These are phyloP conservation scores for Brachypterus glaber DNA, from an alignment of 2,888 invertebrate genomes.

Conservation along the genomic window DNA sequence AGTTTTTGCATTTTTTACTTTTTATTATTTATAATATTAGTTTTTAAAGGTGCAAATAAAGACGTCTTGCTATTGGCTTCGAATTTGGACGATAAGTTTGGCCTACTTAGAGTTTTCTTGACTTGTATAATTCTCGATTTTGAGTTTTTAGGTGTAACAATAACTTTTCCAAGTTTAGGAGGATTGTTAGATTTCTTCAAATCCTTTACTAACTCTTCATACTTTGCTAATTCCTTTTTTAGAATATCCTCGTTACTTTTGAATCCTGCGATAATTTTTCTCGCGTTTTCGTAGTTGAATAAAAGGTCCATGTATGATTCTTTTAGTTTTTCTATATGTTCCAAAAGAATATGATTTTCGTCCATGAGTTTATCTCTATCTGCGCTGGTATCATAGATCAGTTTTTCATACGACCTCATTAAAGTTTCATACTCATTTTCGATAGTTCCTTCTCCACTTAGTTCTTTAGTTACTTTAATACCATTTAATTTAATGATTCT, in stretches of 20 bases:
- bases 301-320: constrained; percentile 31
- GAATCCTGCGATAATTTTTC: constrained; percentile 28
- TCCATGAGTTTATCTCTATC: constrained; percentile 27
- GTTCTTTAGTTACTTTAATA: constrained; percentile 2
- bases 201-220: constrained; percentile 23
- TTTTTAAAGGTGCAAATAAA: constrained; percentile 28
- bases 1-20: constrained; percentile 13
- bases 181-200: constrained; percentile 26
- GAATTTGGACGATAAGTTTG: too few relatives aligned
- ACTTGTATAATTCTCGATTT: too few relatives aligned
- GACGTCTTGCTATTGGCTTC: too few relatives aligned
- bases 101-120: too few relatives aligned
- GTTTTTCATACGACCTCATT: constrained; percentile 29
- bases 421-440: constrained; percentile 21
- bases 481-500: constrained; percentile 5
- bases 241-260: constrained; percentile 31
- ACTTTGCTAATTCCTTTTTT: constrained; percentile 26
- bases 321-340: constrained; percentile 32
- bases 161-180: too few relatives aligned
- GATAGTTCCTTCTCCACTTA: constrained; percentile 10
- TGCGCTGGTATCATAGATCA: constrained; percentile 28
- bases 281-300: constrained; percentile 32
- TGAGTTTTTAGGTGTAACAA: too few relatives aligned
- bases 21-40: constrained; percentile 20
- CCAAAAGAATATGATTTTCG: constrained; percentile 25